Percentiles rank a stretch among this genome's conserved stretches.
Conservation (phyloP, 2,113 vertebrate genomes). For the Hiodon tergisus region DNA sequence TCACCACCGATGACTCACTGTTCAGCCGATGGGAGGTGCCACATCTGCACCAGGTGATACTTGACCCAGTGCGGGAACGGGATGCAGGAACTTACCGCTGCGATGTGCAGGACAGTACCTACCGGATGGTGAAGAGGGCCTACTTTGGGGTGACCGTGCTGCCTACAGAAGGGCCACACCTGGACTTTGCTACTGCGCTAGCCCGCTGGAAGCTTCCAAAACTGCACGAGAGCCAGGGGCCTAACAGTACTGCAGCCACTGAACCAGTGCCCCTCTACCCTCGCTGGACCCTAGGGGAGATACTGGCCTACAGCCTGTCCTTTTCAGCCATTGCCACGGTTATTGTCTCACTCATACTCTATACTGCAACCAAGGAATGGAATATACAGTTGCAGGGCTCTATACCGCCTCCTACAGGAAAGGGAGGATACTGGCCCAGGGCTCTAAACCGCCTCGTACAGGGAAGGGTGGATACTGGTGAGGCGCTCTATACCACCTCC, state of each 20-base stretch:
- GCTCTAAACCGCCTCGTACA: too few species aligned
- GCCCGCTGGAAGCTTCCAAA: conserved; percentile 31
- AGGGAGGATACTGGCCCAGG: too few species aligned
- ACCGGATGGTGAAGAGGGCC: conserved; percentile 63
- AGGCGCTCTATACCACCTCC: too few species aligned
- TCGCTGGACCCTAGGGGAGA: conserved; percentile 17
- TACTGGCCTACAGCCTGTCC: conserved; percentile 29
- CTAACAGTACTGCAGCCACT: background rate
- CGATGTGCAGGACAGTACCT: conserved; percentile 60
- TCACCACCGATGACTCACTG: conserved; percentile 66
- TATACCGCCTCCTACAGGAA: too few species aligned
- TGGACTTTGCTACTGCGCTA: conserved; percentile 58
- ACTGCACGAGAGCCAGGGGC: background rate
- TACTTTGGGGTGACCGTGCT: conserved; percentile 78
- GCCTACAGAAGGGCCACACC: conserved; percentile 43
- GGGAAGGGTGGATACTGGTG: too few species aligned
- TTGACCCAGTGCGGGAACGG: conserved; percentile 57
- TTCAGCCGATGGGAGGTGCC: conserved; percentile 53
- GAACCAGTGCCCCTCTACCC: conserved; percentile 13
- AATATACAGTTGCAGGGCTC: background rate
- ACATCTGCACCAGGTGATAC: conserved; percentile 38
- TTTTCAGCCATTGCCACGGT: background rate
- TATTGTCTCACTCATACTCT: conserved; percentile 20
- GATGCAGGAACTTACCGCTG: conserved; percentile 82
- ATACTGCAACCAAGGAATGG: background rate